These are phyloP conservation scores for Palythoa caribaeorum DNA, from an alignment of 92 coral and sea anemone species.

Conservation along the genomic window DNA sequence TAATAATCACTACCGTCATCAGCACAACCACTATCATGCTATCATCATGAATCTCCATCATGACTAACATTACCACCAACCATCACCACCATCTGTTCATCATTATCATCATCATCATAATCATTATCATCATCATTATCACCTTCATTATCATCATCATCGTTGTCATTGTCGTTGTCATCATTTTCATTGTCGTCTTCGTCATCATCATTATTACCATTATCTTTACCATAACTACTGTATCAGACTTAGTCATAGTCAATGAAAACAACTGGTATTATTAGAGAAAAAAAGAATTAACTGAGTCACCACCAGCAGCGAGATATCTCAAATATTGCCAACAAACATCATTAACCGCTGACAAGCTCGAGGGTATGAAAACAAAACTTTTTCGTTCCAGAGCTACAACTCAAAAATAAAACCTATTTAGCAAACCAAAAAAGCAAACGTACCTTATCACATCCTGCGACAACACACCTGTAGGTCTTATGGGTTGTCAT, in stretches of 20 bases:
- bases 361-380: too few species aligned
- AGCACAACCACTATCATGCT: not conserved
- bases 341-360: too few species aligned
- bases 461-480: constrained; percentile 88
- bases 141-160: not conserved
- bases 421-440: not conserved
- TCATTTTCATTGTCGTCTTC: not conserved
- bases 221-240: not conserved
- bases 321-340: too few species aligned
- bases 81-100: not conserved
- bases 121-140: not conserved
- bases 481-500: constrained; percentile 96
- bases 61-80: not conserved
- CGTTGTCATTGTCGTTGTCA: not conserved
- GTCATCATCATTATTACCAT: not conserved
- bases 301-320: too few species aligned
- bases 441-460: constrained; percentile 81
- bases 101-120: not conserved
- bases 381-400: too few species aligned
- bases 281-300: too few species aligned
- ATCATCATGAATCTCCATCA: not conserved
- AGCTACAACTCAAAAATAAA: too few species aligned
- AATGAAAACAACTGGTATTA: too few species aligned
- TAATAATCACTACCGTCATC: not conserved
- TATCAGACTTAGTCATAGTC: too few species aligned